These are phyloP conservation scores for Valencia hispanica DNA, from an alignment of 2,797 vertebrate genomes.

Conservation along the genomic window DNA sequence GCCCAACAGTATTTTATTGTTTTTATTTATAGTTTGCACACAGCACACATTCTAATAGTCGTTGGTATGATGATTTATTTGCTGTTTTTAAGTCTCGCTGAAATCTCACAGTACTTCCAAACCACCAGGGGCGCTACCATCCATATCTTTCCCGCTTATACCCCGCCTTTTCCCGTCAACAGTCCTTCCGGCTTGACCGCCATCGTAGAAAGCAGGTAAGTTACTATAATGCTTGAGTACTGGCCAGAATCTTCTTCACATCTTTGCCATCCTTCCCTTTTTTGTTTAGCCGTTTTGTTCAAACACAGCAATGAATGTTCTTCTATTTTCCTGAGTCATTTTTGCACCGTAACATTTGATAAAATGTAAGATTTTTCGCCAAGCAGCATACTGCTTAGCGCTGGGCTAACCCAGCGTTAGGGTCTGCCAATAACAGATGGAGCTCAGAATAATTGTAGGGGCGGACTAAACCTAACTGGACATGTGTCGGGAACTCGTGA, in stretches of 20 bases:
- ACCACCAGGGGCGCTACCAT: slow-evolving; percentile 18
- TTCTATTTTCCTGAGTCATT: fast-evolving
- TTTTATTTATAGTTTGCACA: too few relatives aligned
- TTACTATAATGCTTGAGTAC: not conserved
- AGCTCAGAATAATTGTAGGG: not conserved
- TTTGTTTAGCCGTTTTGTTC: fast-evolving
- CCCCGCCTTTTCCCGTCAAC: slow-evolving; percentile 12
- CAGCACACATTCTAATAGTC: not conserved
- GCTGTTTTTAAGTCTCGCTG: not conserved
- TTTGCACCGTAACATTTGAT: not conserved
- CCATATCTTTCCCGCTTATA: slow-evolving; percentile 15
- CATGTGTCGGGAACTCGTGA: not conserved
- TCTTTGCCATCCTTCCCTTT: slow-evolving; percentile 63
- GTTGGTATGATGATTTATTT: not conserved
- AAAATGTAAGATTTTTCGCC: fast-evolving
- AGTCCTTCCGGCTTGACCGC: slow-evolving; percentile 82
- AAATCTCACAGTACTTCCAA: slow-evolving; percentile 4
- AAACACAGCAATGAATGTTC: fast-evolving
- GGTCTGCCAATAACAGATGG: too few relatives aligned
- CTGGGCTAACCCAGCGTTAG: not conserved
- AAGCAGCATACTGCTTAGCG: not conserved
- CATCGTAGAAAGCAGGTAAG: slow-evolving; percentile 80
- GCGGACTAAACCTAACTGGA: not conserved
- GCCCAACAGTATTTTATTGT: too few relatives aligned
- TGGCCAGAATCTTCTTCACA: slow-evolving; percentile 49